Base-by-base conservation (phyloP, 2,888 invertebrate genomes). In the Orthosia gothica region DNA sequence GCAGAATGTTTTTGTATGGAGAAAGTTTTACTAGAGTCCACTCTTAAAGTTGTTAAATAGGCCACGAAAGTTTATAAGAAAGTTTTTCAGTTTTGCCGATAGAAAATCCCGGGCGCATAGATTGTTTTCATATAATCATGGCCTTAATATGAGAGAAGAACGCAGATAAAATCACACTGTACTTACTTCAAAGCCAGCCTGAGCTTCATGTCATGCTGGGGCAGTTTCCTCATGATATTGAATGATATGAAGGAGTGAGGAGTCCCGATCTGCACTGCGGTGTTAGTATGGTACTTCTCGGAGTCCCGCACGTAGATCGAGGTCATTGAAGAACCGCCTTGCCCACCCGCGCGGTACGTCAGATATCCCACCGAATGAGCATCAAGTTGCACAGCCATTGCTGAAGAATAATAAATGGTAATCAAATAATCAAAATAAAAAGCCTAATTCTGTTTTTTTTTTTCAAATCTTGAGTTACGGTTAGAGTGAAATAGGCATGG, bases 301-400 rank as follows among this genome's bases (percentile, higher is more conserved):
- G 98, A 98, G 90, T 98, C 98, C 83, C 98, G 97, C 57, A 98
- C 98, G 68, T 99, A 96, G 54, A 98, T 97, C 0, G 99, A 98
- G 1, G 98, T 98, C 97, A 99, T 98, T 0, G 98, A 97, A 1
- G 98, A 98, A 5, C 94, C 98, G 87, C 87, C 92, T 64, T 94
- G 94, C 0, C 97, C 97, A 0, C 97, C 98, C 0, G 97, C 97
- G 89, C 98, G 98, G 91, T 98, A 99, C 0, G 98, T 98, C 54
- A 99, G 94, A 88, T 99, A 98, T 12, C 99, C 99, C 70, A 99
- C 98, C 0, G 99, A 98, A 90, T 99, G 98, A 73, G 98, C 98
- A 89, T 99, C 99, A 79, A 99, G 95, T 93, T 99, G 99, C 90
- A 98, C 97, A 2, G 98, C 99, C 89, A 99, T 93, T 11, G 98